phyloP scores from a whole-genome alignment of 2,797 vertebrate species.

The Catostomus latipinnis region DNA sequence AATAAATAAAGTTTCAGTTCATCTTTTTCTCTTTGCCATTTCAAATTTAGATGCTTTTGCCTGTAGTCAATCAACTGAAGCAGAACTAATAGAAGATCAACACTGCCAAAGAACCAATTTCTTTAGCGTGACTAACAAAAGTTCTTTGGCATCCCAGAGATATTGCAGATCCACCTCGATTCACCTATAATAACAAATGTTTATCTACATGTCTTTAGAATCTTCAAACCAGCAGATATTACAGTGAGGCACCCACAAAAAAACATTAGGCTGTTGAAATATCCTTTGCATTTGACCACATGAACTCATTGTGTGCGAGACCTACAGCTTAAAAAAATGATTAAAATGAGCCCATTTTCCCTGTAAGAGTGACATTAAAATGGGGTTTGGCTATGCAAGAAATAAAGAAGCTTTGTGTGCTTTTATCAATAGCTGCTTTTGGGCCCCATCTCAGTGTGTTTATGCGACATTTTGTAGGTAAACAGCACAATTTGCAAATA shows the following conservation, averaged over 20 bases:
- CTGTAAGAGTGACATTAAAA: slow-evolving; percentile 9
- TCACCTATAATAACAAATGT: neutral
- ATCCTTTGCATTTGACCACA: neutral
- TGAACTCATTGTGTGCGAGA: neutral
- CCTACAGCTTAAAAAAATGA: neutral
- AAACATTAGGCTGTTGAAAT: neutral
- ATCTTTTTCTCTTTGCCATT: slow-evolving; percentile 24
- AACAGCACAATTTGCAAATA: slow-evolving; percentile 26
- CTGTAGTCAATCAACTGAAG: slow-evolving; percentile 22
- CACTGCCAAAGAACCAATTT: neutral
- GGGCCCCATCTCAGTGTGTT: slow-evolving; percentile 14
- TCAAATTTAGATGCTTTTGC: slow-evolving; percentile 29
- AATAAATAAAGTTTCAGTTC: neutral
- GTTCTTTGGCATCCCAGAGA: neutral
- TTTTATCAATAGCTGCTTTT: slow-evolving; percentile 30
- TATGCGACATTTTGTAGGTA: slow-evolving; percentile 16
- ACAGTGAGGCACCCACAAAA: neutral
- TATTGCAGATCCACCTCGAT: slow-evolving; percentile 12
- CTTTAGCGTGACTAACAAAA: slow-evolving; percentile 5
- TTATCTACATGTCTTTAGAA: neutral
- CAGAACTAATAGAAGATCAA: slow-evolving; percentile 45
- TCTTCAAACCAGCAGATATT: neutral
- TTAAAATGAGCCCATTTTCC: slow-evolving; percentile 36
- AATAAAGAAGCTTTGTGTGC: slow-evolving; percentile 25
- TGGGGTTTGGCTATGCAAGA: slow-evolving; percentile 25